Evolutionary conservation across 2,113 vertebrate species (phyloP), one percentile per base, ranked within the genome.

Genomic region (Riparia riparia): DNA sequence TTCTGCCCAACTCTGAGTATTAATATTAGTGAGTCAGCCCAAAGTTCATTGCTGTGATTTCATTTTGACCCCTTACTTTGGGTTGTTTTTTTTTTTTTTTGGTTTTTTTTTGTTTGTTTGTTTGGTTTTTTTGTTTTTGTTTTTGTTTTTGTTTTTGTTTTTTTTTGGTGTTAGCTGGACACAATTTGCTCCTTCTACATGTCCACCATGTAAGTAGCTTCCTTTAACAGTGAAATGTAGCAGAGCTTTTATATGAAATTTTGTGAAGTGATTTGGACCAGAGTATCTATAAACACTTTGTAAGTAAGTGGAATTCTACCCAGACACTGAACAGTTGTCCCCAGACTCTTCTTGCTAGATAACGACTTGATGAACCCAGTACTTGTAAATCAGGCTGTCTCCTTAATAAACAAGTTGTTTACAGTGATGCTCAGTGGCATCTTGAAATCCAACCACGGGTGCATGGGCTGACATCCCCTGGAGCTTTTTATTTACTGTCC

Each of bases 311-410:
- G 29, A 66, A 28, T 58, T 93, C 47, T 63, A 82, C 37, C 11
- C 58, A 82, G 66, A 70, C 39, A 16, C 70, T 39, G 34, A 82
- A 51, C 34, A 88, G 34, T 61, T 86, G 60, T 56, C 34, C 31
- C 32, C 39, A 77, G 77, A 37, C 2, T 2, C 39, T 63, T 73
- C 28, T 41, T 95, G 50, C 54, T 83, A 70, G 47, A 51, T 66
- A 58, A 87, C 51, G 84, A 81, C 37, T 66, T 51, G 60, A 56
- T 2, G 1, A 39, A 54, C 76, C 54, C 31, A 34, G 22, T 50
- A 19, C 58, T 70, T 90, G 68, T 93, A 95, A 95, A 89, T 90
- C 68, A 78, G 63, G 71, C 77, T 86, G 54, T 63, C 64, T 65
- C 29, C 80, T 69, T 83, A 77, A 50, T 80, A 63, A 83, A 51